Conservation (phyloP, 2,113 vertebrate genomes). For the Aleadryas rufinucha region DNA sequence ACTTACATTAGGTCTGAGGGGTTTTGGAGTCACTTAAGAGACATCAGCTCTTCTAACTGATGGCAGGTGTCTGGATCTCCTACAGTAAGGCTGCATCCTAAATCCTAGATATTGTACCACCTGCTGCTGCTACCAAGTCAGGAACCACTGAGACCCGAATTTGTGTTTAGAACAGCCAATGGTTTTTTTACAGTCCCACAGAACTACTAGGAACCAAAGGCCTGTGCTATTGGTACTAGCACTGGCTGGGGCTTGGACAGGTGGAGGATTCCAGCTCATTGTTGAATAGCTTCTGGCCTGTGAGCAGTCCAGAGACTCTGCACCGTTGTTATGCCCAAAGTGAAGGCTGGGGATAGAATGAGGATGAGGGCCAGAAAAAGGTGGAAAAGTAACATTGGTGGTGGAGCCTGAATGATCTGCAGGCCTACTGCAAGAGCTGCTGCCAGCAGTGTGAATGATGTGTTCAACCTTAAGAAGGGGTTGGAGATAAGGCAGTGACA, state of each 20-base stretch:
- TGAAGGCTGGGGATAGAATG: neutral
- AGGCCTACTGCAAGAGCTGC: neutral
- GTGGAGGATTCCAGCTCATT: neutral
- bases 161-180: neutral
- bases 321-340: fast-evolving
- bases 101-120: neutral
- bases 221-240: neutral
- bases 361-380: neutral
- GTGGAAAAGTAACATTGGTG: neutral
- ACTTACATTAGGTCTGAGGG: neutral
- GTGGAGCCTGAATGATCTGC: neutral
- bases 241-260: neutral
- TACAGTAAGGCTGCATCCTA: neutral
- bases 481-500: neutral
- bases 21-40: neutral
- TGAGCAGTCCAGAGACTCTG: neutral
- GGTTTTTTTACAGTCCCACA: neutral
- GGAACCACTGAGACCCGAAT: neutral
- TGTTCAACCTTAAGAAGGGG: neutral
- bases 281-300: neutral
- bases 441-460: neutral
- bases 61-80: neutral
- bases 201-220: neutral
- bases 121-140: neutral
- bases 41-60: neutral